A percentile compares a stretch with the other conserved stretches of the same genome.
These are phyloP conservation scores for Drosophila sordidula DNA, from an alignment of 2,888 invertebrate genomes.

Conservation along the genomic window DNA sequence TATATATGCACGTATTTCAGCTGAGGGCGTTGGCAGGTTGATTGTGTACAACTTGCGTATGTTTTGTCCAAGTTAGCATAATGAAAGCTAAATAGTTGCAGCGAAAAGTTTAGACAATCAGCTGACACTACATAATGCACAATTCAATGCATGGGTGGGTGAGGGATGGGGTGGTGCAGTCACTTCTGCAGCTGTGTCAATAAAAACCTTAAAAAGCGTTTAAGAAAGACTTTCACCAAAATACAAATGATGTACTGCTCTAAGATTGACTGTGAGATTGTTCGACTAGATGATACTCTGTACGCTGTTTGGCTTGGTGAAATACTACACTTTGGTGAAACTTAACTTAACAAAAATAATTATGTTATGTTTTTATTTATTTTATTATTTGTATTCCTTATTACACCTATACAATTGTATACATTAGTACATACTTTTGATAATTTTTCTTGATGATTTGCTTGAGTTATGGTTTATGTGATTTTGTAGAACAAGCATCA, in stretches of 20 bases:
- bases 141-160: conserved; percentile 5
- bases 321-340: too few species aligned
- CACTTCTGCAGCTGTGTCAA: conserved; percentile 41
- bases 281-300: not conserved
- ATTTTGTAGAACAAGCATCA: too few species aligned
- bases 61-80: conserved; percentile 60
- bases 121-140: conserved; percentile 43
- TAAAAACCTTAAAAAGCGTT: conserved; percentile 49
- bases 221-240: conserved; percentile 68
- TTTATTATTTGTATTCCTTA: too few species aligned
- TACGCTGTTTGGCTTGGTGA: not conserved
- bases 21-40: conserved; percentile 71
- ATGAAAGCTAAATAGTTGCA: conserved; percentile 69
- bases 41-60: conserved; percentile 70
- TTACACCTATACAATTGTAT: too few species aligned
- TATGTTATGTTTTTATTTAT: too few species aligned
- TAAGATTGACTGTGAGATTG: not conserved
- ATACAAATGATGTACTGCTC: conserved; percentile 3
- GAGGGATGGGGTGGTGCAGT: not conserved
- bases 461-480: too few species aligned
- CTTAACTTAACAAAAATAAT: too few species aligned
- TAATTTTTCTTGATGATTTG: too few species aligned
- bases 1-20: conserved; percentile 20
- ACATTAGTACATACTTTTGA: too few species aligned
- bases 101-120: conserved; percentile 52